Conservation (phyloP, 2,113 vertebrate species). For the Lepisosteus oculatus region DNA sequence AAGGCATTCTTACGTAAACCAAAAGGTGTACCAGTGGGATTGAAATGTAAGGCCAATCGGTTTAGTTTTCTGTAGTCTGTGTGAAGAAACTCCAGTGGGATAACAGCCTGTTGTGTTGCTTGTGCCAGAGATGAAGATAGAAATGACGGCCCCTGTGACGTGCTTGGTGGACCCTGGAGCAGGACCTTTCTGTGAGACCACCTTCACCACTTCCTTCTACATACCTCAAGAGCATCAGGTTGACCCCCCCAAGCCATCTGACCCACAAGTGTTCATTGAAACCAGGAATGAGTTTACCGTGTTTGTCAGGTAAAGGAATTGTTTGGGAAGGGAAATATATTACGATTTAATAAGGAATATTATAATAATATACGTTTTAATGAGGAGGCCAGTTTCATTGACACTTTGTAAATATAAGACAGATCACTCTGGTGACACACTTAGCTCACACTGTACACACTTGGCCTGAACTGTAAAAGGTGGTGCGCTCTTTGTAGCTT, state of each 20-base stretch:
- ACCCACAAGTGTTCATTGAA: slow-evolving; percentile 65
- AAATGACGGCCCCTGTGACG: slow-evolving; percentile 66
- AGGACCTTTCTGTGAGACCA: slow-evolving; percentile 55
- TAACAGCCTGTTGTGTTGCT: background rate
- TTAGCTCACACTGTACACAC: too few species aligned
- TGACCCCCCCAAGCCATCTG: slow-evolving; percentile 59
- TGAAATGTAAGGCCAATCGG: background rate
- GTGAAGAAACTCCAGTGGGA: background rate
- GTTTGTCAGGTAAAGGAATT: slow-evolving; percentile 60
- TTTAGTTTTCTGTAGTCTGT: background rate
- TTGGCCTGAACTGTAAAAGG: too few species aligned
- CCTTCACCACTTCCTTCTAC: slow-evolving; percentile 64
- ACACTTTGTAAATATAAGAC: too few species aligned
- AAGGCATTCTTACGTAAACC: background rate
- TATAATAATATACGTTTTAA: too few species aligned
- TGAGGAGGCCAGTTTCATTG: too few species aligned
- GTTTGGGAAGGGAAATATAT: too few species aligned
- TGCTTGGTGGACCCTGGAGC: slow-evolving; percentile 64
- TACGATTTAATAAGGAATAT: too few species aligned
- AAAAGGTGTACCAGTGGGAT: background rate
- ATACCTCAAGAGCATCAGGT: slow-evolving; percentile 61
- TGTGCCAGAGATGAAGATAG: slow-evolving; percentile 61
- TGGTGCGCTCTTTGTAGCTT: too few species aligned
- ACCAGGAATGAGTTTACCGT: slow-evolving; percentile 63
- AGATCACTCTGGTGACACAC: too few species aligned